Base-by-base conservation (phyloP, 2,888 invertebrate genomes). In the Galerucella calmariensis region DNA sequence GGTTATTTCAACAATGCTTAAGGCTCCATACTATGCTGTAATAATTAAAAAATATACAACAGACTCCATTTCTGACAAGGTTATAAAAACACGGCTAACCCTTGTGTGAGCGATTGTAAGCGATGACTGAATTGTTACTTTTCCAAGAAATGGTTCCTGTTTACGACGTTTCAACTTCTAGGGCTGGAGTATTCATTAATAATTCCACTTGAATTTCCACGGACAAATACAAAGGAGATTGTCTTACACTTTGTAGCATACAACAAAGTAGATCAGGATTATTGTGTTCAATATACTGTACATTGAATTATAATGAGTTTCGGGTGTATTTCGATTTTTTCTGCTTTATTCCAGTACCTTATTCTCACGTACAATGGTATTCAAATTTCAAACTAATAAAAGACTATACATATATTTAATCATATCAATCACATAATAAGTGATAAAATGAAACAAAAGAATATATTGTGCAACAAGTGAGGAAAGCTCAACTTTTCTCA, bases 161-260 rank as follows among this genome's bases (percentile, higher is more conserved):
- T 62, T 35, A 27, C 41, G n/a, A 35, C 35, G 61, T 62, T 62
- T 62, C 61, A 35, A 62, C 61, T 27, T 41, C 61, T 24, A 62
- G 61, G 61, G 35, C 41, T 62, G 10, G 61, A 11, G 61, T 35
- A 14, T 41, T 35, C 61, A 62, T 62, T 62, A 62, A 62, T 62
- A 35, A 62, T 62, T 62, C n/a, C 61, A 62, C 61, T 62, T 62
- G 61, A 62, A 62, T 62, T 35, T 2, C 61, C 61, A 62, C 14
- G 35, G 12, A 62, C 61, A 62, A 58, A 48, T 12, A 48, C 14
- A 14, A 48, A 48, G 48, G 48, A 14, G 11, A 12, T 48, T 48
- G 48, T 48, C 8, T 48, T 1, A 48, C 48, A 48, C 8, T 48
- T 48, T 48, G 48, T 12, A 12, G 12, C 14, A 48, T 48, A 48